Conservation (phyloP, 2,113 vertebrate species). For the Lophius piscatorius region DNA sequence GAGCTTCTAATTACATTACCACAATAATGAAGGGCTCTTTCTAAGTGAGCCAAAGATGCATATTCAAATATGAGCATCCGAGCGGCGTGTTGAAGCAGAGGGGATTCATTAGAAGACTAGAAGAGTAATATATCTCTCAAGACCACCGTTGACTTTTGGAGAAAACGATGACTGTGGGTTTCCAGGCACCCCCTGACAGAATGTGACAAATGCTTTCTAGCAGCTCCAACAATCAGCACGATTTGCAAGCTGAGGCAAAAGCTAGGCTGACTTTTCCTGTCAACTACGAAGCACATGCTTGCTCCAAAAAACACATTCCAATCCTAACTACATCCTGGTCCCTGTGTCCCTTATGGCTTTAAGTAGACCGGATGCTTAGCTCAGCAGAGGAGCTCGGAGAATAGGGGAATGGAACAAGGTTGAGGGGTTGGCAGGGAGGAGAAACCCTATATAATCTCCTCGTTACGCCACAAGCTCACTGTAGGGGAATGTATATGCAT, state of each 20-base stretch:
- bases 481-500: constrained; percentile 54
- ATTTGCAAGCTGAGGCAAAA: constrained; percentile 20
- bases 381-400: constrained; percentile 46
- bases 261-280: constrained; percentile 20
- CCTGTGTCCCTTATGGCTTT: constrained; percentile 45
- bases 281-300: constrained; percentile 28
- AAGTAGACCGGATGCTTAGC: constrained; percentile 61
- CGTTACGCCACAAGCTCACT: constrained; percentile 66
- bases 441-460: constrained; percentile 70
- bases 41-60: background rate
- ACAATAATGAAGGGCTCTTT: background rate
- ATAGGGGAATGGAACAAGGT: constrained; percentile 42
- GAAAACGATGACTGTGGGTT: constrained; percentile 14
- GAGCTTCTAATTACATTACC: constrained; percentile 2
- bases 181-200: background rate
- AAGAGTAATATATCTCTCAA: background rate
- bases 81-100: no score
- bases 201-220: constrained; percentile 7
- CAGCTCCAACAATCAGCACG: background rate
- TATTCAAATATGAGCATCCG: background rate
- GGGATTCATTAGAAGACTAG: no score
- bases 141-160: background rate
- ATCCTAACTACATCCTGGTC: constrained; percentile 68
- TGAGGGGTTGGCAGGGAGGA: constrained; percentile 59
- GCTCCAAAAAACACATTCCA: constrained; percentile 50